phyloP scores from a whole-genome alignment of 2,888 invertebrate species.

The Xiphydria camelus region DNA sequence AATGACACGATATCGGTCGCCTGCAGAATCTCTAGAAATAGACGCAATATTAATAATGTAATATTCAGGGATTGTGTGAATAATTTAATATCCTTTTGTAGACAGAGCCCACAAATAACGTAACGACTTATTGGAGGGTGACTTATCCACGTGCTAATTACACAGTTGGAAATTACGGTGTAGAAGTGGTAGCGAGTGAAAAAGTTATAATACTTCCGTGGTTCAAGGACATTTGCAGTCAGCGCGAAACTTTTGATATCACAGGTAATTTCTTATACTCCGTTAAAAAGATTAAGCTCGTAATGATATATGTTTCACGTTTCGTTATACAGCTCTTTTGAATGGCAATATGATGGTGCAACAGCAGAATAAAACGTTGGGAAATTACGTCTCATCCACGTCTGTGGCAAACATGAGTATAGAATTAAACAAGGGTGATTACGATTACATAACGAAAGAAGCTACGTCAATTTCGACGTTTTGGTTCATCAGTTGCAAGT shows the following conservation, averaged over 20 bases:
- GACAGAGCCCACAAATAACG: slow-evolving; percentile 56
- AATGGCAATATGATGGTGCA: slow-evolving; percentile 69
- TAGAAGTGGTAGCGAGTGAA: slow-evolving; percentile 62
- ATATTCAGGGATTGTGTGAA: not conserved
- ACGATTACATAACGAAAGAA: slow-evolving; percentile 61
- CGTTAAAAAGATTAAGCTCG: slow-evolving; percentile 4
- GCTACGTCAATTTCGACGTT: slow-evolving; percentile 67
- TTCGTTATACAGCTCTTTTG: slow-evolving; percentile 62
- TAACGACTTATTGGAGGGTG: slow-evolving; percentile 67
- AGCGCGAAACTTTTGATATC: no score
- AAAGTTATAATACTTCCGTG: slow-evolving; percentile 20
- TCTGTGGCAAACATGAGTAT: slow-evolving; percentile 55
- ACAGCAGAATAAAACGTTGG: slow-evolving; percentile 66
- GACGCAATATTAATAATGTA: no score
- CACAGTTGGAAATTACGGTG: slow-evolving; percentile 65
- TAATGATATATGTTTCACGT: slow-evolving; percentile 5
- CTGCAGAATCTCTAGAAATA: no score
- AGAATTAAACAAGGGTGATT: slow-evolving; percentile 65
- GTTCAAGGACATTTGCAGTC: no score
- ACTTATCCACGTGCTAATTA: slow-evolving; percentile 62
- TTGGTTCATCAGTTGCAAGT: slow-evolving; percentile 81
- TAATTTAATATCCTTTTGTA: slow-evolving; percentile 28
- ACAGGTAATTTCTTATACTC: not conserved
- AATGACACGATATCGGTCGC: no score
- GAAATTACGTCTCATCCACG: slow-evolving; percentile 68